phyloP scores from a whole-genome alignment of 2,113 vertebrate species.

The Triplophysa siluroides region DNA sequence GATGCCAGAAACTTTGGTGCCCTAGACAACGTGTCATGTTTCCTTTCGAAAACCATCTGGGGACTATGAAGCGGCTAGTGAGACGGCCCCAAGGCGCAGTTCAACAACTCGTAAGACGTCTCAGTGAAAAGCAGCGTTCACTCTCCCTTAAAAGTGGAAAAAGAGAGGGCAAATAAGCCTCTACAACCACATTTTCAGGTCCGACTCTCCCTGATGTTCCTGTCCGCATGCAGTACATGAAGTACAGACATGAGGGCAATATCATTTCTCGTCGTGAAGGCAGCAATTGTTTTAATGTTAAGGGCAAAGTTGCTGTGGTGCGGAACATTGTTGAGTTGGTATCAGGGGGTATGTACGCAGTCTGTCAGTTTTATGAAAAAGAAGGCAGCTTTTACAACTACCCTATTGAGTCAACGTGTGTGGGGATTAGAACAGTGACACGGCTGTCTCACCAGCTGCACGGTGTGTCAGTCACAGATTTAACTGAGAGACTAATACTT shows the following conservation, averaged over 20 bases:
- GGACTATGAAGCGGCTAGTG: not conserved
- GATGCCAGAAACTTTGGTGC: conserved; percentile 10
- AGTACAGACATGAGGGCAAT: conserved; percentile 6
- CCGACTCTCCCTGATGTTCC: conserved; percentile 7
- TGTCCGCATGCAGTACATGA: conserved; percentile 7
- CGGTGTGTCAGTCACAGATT: not conserved
- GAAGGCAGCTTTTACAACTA: not conserved
- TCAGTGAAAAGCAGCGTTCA: not conserved
- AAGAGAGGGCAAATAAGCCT: conserved; percentile 16
- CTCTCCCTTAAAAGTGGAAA: conserved; percentile 6
- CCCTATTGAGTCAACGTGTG: conserved; percentile 12
- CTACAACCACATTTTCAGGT: conserved; percentile 7
- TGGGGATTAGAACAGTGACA: conserved; percentile 10
- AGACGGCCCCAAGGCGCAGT: not conserved
- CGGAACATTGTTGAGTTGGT: conserved; percentile 13
- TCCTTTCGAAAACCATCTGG: conserved; percentile 5
- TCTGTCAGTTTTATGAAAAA: conserved; percentile 12
- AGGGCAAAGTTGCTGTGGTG: conserved; percentile 5
- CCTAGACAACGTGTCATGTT: conserved; percentile 26
- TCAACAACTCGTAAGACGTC: not conserved
- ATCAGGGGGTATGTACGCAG: conserved; percentile 2
- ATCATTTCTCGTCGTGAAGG: not conserved
- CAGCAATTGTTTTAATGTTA: conserved; percentile 14
- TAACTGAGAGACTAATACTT: conserved; percentile 13
- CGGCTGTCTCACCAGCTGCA: not conserved